phyloP scores from a whole-genome alignment of 1,140 invertebrate species.

The Elymnias hypermnestra region DNA sequence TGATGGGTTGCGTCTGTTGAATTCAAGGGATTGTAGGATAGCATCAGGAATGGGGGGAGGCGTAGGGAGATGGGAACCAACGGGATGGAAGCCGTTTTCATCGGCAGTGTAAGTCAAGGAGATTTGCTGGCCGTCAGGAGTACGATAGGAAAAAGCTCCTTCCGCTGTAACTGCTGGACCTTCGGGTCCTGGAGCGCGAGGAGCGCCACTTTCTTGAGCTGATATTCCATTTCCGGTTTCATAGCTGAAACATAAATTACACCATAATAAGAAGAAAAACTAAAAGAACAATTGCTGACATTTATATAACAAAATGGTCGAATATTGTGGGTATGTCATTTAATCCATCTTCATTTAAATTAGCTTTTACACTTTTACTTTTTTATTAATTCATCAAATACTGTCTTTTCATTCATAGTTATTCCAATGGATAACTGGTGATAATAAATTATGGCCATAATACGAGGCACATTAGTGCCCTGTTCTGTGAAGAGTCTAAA shows the following conservation, averaged over 20 bases:
- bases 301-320: too few relatives aligned
- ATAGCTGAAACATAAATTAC: slow-evolving; percentile 70
- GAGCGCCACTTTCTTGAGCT: slow-evolving; percentile 81
- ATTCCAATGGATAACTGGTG: too few relatives aligned
- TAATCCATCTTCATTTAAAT: too few relatives aligned
- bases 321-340: too few relatives aligned
- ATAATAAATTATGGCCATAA: too few relatives aligned
- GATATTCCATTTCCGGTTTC: slow-evolving; percentile 81
- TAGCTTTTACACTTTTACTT: too few relatives aligned
- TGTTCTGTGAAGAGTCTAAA: too few relatives aligned
- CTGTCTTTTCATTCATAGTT: too few relatives aligned
- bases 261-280: too few relatives aligned
- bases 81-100: slow-evolving; percentile 86
- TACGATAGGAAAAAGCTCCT: slow-evolving; percentile 85
- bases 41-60: slow-evolving; percentile 83
- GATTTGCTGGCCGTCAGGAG: slow-evolving; percentile 83
- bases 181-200: slow-evolving; percentile 79
- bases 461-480: too few relatives aligned
- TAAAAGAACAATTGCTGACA: too few relatives aligned
- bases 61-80: slow-evolving; percentile 85
- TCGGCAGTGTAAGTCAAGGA: slow-evolving; percentile 87
- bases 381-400: too few relatives aligned
- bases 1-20: slow-evolving; percentile 50
- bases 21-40: slow-evolving; percentile 61
- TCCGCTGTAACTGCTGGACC: slow-evolving; percentile 78